A percentile compares a stretch with the other conserved stretches of the same genome.
These are phyloP conservation scores for Rhinogobius similis DNA, from an alignment of 2,113 vertebrate species.

Conservation along the genomic window DNA sequence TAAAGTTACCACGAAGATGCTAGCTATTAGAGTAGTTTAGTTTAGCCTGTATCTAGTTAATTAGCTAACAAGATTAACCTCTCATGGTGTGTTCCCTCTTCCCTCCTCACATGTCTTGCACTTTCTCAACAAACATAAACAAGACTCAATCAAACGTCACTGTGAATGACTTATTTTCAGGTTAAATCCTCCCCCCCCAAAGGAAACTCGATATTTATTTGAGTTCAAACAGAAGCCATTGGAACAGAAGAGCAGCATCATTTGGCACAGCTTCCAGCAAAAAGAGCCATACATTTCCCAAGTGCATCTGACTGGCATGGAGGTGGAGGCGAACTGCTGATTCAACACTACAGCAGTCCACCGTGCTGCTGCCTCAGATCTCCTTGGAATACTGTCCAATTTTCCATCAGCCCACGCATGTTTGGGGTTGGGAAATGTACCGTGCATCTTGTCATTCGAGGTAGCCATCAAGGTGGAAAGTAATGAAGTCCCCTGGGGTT, in stretches of 20 bases:
- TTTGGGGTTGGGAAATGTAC: constrained; percentile 35
- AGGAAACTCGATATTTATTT: background rate
- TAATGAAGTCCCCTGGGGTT: constrained; percentile 46
- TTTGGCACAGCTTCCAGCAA: constrained; percentile 33
- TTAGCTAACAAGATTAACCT: constrained; percentile 47
- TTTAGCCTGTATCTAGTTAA: constrained; percentile 24
- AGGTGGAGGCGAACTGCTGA: constrained; percentile 63
- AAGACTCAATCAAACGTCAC: background rate
- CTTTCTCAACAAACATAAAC: background rate
- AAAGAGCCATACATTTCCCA: constrained; percentile 47
- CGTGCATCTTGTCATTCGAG: constrained; percentile 2
- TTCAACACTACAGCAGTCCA: constrained; percentile 60
- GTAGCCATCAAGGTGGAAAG: constrained; percentile 10
- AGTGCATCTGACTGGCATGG: constrained; percentile 26
- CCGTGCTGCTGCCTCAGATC: constrained; percentile 51
- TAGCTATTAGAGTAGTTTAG: background rate
- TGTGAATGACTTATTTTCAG: background rate
- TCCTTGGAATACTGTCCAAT: constrained; percentile 48
- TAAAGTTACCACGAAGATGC: background rate
- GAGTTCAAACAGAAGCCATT: background rate
- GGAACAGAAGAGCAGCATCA: constrained; percentile 3
- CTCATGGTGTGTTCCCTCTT: background rate
- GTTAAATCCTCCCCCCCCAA: background rate
- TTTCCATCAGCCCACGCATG: constrained; percentile 26
- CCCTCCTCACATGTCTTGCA: background rate